Conservation (phyloP, 2,797 vertebrate genomes). For the Esox lucius region DNA sequence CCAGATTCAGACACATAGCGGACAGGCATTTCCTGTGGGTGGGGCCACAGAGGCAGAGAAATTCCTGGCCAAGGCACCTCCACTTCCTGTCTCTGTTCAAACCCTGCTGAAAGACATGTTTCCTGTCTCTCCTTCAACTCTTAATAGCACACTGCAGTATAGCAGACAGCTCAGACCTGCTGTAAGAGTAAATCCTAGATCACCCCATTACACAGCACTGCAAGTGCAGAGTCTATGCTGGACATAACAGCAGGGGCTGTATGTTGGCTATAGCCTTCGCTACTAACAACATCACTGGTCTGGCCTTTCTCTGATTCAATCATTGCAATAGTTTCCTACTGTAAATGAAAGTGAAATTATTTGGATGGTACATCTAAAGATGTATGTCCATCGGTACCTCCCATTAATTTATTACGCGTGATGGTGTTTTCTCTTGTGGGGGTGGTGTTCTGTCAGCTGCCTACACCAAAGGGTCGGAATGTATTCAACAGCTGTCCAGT, state of each 20-base stretch:
- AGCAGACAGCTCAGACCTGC: neutral
- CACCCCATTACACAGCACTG: neutral
- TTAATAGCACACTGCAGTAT: neutral
- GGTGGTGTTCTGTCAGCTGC: conserved; percentile 54
- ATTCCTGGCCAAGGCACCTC: conserved; percentile 76
- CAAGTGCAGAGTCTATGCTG: neutral
- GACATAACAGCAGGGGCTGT: neutral
- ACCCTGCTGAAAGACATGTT: conserved; percentile 46
- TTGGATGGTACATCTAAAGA: conserved; percentile 20
- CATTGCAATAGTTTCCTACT: neutral
- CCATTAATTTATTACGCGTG: conserved; percentile 23
- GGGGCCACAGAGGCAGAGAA: conserved; percentile 63
- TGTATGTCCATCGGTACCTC: neutral
- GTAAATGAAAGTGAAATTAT: conserved; percentile 20
- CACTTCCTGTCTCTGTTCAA: conserved; percentile 73
- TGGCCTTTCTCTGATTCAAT: neutral
- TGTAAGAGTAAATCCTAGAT: neutral
- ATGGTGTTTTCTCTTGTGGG: neutral
- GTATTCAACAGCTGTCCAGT: conserved; percentile 43
- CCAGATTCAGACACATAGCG: conserved; percentile 51
- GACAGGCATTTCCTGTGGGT: conserved; percentile 80
- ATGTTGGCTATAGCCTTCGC: neutral
- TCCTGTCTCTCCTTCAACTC: conserved; percentile 45
- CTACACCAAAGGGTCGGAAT: conserved; percentile 54
- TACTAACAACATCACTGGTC: neutral